Conservation (phyloP, 1,140 invertebrate genomes). For the Drosophila ironensis region DNA sequence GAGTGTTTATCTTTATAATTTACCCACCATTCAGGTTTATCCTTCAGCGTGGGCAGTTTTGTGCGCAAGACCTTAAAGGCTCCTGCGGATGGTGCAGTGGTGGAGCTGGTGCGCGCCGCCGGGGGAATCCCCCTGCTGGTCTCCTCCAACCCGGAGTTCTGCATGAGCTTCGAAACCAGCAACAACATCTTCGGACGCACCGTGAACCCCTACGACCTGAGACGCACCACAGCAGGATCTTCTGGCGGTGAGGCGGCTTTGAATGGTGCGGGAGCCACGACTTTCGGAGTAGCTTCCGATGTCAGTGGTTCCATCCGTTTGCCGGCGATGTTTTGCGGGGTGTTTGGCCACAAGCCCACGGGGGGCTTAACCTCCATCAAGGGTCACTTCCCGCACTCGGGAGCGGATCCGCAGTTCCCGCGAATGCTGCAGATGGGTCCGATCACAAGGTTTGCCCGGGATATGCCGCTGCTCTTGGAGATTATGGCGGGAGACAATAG, state of each 20-base stretch:
- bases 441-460: conserved; percentile 89
- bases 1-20: no score
- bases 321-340: conserved; percentile 92
- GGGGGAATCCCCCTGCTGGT: conserved; percentile 91
- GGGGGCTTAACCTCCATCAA: conserved; percentile 84
- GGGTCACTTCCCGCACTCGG: conserved; percentile 84
- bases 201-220: conserved; percentile 89
- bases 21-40: conserved; percentile 55
- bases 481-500: conserved; percentile 83
- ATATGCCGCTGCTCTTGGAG: conserved; percentile 87
- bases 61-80: conserved; percentile 84
- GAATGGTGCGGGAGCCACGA: conserved; percentile 87
- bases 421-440: conserved; percentile 86
- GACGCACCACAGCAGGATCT: conserved; percentile 87
- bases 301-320: conserved; percentile 94
- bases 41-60: conserved; percentile 86
- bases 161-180: conserved; percentile 87
- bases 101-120: conserved; percentile 84
- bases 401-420: conserved; percentile 34
- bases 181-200: conserved; percentile 89
- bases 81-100: conserved; percentile 85
- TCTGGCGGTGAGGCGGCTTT: conserved; percentile 89
- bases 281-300: conserved; percentile 93
- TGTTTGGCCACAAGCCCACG: conserved; percentile 94
- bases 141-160: conserved; percentile 92